Evolutionary conservation across 2,797 vertebrate species (phyloP).

Genomic region (Pangasius macronema): DNA sequence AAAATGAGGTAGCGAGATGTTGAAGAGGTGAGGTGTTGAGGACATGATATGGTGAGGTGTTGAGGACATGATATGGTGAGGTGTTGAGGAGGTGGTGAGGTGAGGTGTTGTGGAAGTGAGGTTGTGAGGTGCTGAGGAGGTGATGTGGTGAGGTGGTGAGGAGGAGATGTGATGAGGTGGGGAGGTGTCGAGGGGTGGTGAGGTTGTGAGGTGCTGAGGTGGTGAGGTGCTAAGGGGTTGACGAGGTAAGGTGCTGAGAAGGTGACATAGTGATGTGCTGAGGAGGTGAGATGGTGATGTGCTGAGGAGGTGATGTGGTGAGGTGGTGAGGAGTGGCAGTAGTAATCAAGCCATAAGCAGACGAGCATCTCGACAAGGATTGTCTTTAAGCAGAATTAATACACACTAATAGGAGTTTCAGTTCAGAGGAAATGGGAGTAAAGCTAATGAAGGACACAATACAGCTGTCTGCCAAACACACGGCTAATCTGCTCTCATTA

Average conservation of each 20-base stretch:
- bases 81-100: background rate
- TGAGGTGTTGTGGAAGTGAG: background rate
- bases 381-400: slow-evolving; percentile 50
- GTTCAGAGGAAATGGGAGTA: slow-evolving; percentile 49
- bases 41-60: too few species aligned
- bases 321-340: background rate
- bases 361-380: background rate
- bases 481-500: slow-evolving; percentile 58
- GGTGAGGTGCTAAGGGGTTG: too few species aligned
- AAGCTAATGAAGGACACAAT: slow-evolving; percentile 47
- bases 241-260: background rate
- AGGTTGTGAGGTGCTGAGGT: background rate
- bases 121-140: background rate
- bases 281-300: background rate
- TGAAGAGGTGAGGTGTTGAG: background rate
- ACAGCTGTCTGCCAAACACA: slow-evolving; percentile 56
- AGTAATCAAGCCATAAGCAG: background rate
- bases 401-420: slow-evolving; percentile 49
- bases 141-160: too few species aligned
- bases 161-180: background rate
- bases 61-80: background rate
- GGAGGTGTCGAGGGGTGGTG: too few species aligned
- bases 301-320: background rate
- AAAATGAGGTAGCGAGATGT: too few species aligned
- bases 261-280: background rate